Percentiles rank a stretch among this genome's conserved stretches.
These are phyloP conservation scores for Exaiptasia diaphana DNA, from an alignment of 64 coral and sea anemone species.

Conservation along the genomic window DNA sequence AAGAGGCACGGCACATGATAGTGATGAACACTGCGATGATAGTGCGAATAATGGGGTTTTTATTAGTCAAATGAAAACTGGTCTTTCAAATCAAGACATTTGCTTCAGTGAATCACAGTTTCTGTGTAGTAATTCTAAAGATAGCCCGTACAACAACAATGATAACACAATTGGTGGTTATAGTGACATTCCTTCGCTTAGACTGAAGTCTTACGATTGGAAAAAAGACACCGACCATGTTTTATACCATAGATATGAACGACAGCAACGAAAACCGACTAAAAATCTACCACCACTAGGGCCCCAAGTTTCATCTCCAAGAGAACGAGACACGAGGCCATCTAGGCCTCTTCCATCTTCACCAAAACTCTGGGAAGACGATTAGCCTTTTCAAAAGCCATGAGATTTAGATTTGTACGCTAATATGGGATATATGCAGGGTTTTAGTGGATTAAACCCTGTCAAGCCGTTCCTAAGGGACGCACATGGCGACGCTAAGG, in stretches of 20 bases:
- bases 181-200: too few species aligned
- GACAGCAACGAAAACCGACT: conserved; percentile 33
- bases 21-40: background rate
- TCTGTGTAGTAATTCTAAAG: conserved; percentile 43
- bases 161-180: background rate
- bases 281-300: conserved; percentile 63
- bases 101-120: conserved; percentile 54
- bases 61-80: conserved; percentile 29
- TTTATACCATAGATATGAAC: conserved; percentile 36
- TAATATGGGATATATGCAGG: conserved; percentile 12
- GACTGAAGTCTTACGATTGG: conserved; percentile 42
- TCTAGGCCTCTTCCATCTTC: conserved; percentile 42
- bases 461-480: too few species aligned
- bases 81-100: background rate
- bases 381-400: too few species aligned
- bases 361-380: conserved; percentile 62
- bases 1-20: conserved; percentile 33
- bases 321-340: conserved; percentile 15
- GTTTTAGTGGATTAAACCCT: background rate
- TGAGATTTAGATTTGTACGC: background rate
- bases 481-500: too few species aligned
- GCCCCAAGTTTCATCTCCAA: background rate
- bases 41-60: background rate
- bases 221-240: conserved; percentile 24
- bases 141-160: conserved; percentile 1